Evolutionary conservation across 92 coral and sea anemone species (phyloP), one percentile per base, ranked within the genome.

Genomic region (Porites evermanni): DNA sequence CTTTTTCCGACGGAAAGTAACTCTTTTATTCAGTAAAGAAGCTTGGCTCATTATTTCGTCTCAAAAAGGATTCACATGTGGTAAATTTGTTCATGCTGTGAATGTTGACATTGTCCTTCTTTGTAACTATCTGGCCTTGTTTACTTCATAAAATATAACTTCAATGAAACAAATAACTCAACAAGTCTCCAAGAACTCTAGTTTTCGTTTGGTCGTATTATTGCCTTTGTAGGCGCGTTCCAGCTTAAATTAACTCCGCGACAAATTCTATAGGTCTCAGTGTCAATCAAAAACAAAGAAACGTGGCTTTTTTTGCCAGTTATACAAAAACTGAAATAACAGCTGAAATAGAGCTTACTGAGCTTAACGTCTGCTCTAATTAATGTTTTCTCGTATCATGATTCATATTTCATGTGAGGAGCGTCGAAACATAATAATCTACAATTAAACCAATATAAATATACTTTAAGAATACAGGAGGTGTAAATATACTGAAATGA

Each of bases 71-170:
- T 63, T 65, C 50, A 1, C 80, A 74, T 73, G 87, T 38, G 87
- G 87, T 83, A 63, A 83, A 72, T 83, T 74, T 64, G 64, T 51
- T 83, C 72, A 50, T 73, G 80, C 51, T 74, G 80, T 65, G 87
- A 64, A 73, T 58, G 17, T 64, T 53, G 8, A 23, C 24, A 63
- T 16, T 23, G 7, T 61, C 7, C n/a, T 52, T 59, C 16, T 67
- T 79, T 12, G 63, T 19, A 9, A 20, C 72, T 21, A 21, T 74
- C 56, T 17, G 23, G 24, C 63, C 58, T 3, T 71, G 61, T 81
- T 81, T 81, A 72, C 68, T 44, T 81, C 38, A 10, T 47, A 23
- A 74, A 19, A 10, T 3, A 44, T 70, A 32, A 26, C 8, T 14
- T 8, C 14, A 81, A 60, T 19, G 54, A n/a, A 60, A 70, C 60